These are phyloP conservation scores for Battus philenor DNA, from an alignment of 1,140 invertebrate species.

Conservation along the genomic window DNA sequence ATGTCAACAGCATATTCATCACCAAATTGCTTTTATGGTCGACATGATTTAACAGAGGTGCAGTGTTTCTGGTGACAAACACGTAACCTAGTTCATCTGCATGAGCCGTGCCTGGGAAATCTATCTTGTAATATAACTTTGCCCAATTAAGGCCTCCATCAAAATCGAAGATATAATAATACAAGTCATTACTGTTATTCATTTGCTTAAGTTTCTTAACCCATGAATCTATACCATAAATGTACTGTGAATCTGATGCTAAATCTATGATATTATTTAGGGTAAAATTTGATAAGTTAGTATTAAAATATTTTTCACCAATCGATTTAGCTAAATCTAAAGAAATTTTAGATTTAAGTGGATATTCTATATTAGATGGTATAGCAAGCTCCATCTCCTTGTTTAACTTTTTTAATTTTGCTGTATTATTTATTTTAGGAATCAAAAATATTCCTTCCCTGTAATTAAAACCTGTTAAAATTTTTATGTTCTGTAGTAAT, in stretches of 20 bases:
- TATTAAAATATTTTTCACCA: slow-evolving; percentile 24
- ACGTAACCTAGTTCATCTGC: slow-evolving; percentile 31
- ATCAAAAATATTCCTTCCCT: slow-evolving; percentile 30
- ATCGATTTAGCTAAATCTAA: slow-evolving; percentile 23
- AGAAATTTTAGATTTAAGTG: slow-evolving; percentile 18
- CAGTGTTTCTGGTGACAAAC: slow-evolving; percentile 22
- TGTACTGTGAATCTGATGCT: slow-evolving; percentile 26
- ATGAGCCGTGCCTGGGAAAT: slow-evolving; percentile 21
- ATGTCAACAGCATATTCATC: not conserved
- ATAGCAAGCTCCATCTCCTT: slow-evolving; percentile 23
- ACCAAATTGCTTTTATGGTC: slow-evolving; percentile 1
- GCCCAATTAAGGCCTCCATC: slow-evolving; percentile 29
- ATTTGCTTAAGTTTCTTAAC: slow-evolving; percentile 18
- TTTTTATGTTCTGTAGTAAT: slow-evolving; percentile 25
- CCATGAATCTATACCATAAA: slow-evolving; percentile 20
- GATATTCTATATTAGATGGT: slow-evolving; percentile 30
- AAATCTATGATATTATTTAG: slow-evolving; percentile 21
- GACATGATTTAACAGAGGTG: slow-evolving; percentile 4
- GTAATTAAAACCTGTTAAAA: slow-evolving; percentile 24
- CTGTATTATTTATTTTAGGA: slow-evolving; percentile 11
- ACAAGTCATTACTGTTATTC: slow-evolving; percentile 17
- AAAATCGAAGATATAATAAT: slow-evolving; percentile 29
- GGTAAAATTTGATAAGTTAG: slow-evolving; percentile 16
- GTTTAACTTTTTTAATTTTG: slow-evolving; percentile 17
- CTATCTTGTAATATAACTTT: slow-evolving; percentile 19